Conservation (phyloP, 2,888 invertebrate genomes). For the Synergus laeviventris region DNA sequence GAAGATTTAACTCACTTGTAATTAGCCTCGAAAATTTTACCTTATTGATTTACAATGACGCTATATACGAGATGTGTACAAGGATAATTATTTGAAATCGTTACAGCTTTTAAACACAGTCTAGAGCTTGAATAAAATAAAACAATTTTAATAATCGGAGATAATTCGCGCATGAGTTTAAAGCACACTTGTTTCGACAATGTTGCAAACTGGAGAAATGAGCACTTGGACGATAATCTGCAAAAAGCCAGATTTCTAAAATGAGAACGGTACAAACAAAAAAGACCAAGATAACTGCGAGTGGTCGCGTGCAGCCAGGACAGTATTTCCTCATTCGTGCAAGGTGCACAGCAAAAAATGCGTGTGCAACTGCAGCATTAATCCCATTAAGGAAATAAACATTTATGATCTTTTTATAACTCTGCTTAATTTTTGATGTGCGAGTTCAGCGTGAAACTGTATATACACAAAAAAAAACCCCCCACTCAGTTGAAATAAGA, state of each 20-base stretch:
- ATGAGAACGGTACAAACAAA: conserved; percentile 7
- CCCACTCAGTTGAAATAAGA: too few species aligned
- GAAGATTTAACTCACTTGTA: background rate
- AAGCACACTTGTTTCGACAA: background rate
- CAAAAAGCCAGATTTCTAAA: conserved; percentile 16
- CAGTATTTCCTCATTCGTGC: conserved; percentile 34
- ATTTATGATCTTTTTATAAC: background rate
- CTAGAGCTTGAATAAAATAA: background rate
- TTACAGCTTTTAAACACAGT: background rate
- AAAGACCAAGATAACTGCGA: conserved; percentile 10
- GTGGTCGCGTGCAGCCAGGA: conserved; percentile 21
- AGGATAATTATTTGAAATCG: background rate
- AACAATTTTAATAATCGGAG: background rate
- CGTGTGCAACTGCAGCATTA: conserved; percentile 33
- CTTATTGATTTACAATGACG: background rate
- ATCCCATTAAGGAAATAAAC: conserved; percentile 31
- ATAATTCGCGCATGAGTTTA: background rate
- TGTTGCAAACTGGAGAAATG: background rate
- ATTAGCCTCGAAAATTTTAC: conserved; percentile 3
- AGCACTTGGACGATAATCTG: background rate
- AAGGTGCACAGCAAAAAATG: conserved; percentile 17
- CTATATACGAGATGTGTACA: too few species aligned
- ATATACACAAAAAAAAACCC: too few species aligned
- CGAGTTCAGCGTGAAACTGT: background rate
- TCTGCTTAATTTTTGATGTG: background rate